phyloP scores from a whole-genome alignment of 2,888 invertebrate species.

The Drosophila crucigera region DNA sequence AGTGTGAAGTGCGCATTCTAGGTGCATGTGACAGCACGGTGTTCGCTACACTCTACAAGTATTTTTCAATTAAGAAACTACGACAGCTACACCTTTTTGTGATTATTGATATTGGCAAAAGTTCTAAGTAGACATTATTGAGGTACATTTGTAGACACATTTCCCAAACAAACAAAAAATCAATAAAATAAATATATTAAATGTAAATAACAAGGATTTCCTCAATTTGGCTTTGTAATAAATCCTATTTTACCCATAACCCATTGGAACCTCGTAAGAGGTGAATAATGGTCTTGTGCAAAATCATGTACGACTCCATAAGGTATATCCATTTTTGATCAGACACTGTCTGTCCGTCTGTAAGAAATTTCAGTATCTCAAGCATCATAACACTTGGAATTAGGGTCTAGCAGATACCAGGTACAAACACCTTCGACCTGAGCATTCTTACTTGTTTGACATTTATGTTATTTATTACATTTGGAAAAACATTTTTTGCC shows the following conservation, averaged over 20 bases:
- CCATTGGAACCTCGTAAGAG: not conserved
- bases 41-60: conserved; percentile 21
- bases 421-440: not conserved
- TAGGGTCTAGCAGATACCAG: no score
- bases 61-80: conserved; percentile 60
- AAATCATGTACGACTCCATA: not conserved
- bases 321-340: no score
- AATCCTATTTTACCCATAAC: not conserved
- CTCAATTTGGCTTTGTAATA: not conserved
- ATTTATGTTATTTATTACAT: conserved; percentile 71
- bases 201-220: not conserved
- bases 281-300: not conserved
- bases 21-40: conserved; percentile 38
- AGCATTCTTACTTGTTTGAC: not conserved
- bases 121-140: conserved; percentile 49
- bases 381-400: not conserved
- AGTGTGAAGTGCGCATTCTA: conserved; percentile 5
- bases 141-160: conserved; percentile 3
- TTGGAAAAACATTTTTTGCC: conserved; percentile 72
- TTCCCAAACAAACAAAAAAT: not conserved
- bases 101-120: conserved; percentile 15
- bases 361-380: not conserved
- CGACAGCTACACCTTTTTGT: conserved; percentile 49
- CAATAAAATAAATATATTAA: not conserved
- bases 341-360: not conserved